These are phyloP conservation scores for Perizoma flavofasciatum DNA, from an alignment of 2,888 invertebrate genomes.

Conservation along the genomic window DNA sequence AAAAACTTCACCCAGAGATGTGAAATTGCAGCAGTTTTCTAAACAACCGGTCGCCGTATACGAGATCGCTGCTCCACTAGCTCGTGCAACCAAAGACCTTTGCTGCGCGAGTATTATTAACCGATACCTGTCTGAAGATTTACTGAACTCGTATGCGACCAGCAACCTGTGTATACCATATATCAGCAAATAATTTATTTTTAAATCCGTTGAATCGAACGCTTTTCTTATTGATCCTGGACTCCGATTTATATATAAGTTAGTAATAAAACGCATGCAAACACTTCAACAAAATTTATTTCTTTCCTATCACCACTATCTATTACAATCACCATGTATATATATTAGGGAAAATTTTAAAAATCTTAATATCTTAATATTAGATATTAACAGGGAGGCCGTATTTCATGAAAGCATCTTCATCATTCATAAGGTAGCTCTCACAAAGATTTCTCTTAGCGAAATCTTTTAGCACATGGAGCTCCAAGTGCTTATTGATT, in stretches of 20 bases:
- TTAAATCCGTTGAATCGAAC: too few relatives aligned
- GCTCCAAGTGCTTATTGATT: constrained; percentile 14
- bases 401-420: constrained; percentile 8
- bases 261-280: too few relatives aligned
- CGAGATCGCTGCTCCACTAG: constrained; percentile 43
- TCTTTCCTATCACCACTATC: too few relatives aligned
- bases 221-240: too few relatives aligned
- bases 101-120: constrained; percentile 52
- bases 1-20: background rate
- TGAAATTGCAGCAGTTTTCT: constrained; percentile 39
- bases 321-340: too few relatives aligned
- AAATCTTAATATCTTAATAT: background rate
- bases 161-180: constrained; percentile 44
- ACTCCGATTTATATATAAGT: too few relatives aligned
- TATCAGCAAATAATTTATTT: background rate
- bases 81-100: constrained; percentile 42
- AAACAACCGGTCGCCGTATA: constrained; percentile 43
- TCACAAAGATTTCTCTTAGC: constrained; percentile 16
- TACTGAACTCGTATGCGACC: constrained; percentile 41
- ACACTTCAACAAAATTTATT: too few relatives aligned
- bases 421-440: constrained; percentile 15
- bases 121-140: constrained; percentile 43
- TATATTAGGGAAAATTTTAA: too few relatives aligned
- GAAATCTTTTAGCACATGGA: constrained; percentile 7
- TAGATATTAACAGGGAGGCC: background rate